A percentile compares a stretch with the other conserved stretches of the same genome.
phyloP scores from a whole-genome alignment of 2,888 invertebrate species.

The Pollenia angustigena region DNA sequence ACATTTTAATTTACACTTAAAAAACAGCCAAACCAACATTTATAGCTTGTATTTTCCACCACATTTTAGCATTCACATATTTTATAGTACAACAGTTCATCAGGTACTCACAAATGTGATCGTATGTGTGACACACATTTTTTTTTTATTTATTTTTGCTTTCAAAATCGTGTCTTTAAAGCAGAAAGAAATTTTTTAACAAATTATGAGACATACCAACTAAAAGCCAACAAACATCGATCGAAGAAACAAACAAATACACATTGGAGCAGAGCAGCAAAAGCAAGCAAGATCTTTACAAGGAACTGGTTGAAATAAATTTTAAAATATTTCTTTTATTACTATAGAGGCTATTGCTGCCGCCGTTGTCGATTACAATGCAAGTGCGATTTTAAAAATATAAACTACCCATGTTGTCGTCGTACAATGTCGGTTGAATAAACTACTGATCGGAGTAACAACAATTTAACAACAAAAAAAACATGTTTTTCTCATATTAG shows the following conservation, averaged over 20 bases:
- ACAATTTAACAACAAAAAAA: conserved; percentile 40
- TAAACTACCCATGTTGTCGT: conserved; percentile 18
- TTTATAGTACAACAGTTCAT: conserved; percentile 35
- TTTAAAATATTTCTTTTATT: conserved; percentile 41
- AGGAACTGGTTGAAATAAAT: conserved; percentile 68
- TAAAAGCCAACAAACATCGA: conserved; percentile 37
- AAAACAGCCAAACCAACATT: neutral
- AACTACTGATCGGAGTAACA: conserved; percentile 62
- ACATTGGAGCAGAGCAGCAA: conserved; percentile 1
- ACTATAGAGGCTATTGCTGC: conserved; percentile 6
- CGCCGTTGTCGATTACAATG: conserved; percentile 39
- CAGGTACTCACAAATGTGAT: conserved; percentile 30
- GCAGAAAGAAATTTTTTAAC: conserved; percentile 24
- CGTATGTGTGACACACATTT: conserved; percentile 69
- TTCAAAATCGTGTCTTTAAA: conserved; percentile 66
- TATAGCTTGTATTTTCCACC: neutral
- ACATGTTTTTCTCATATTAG: conserved; percentile 58
- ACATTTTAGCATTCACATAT: conserved; percentile 18
- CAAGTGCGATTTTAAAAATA: conserved; percentile 55
- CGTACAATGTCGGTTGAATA: conserved; percentile 52
- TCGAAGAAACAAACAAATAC: conserved; percentile 6
- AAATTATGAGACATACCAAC: conserved; percentile 42
- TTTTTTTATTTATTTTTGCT: conserved; percentile 52
- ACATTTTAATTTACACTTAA: neutral
- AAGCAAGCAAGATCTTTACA: conserved; percentile 71